A percentile compares a stretch with the other conserved stretches of the same genome.
Conservation (phyloP, 2,888 invertebrate genomes). For the Penaeus monodon region DNA sequence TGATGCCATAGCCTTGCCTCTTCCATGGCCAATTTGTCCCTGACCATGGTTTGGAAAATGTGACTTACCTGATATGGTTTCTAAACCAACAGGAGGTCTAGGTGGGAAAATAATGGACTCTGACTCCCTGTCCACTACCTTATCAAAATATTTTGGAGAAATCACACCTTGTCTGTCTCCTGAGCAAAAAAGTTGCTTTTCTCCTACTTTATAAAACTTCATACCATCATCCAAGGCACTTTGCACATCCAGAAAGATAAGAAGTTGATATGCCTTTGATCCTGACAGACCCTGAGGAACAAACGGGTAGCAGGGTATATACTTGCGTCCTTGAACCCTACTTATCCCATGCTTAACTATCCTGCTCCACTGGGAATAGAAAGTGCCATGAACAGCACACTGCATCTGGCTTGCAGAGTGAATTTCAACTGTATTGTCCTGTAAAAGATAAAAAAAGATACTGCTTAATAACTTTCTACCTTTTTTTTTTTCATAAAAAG, state of each 20-base stretch:
- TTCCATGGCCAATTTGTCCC: constrained; percentile 18
- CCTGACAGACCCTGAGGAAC: constrained; percentile 29
- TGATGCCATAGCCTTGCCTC: constrained; percentile 21
- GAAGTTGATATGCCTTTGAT: constrained; percentile 42
- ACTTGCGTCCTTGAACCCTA: background rate
- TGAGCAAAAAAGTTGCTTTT: constrained; percentile 54
- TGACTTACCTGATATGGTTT: too few species aligned
- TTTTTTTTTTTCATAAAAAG: background rate
- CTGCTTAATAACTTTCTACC: too few species aligned
- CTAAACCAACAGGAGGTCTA: background rate
- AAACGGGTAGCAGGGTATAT: constrained; percentile 51
- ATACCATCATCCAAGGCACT: constrained; percentile 55
- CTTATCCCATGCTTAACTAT: constrained; percentile 45
- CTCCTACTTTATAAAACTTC: constrained; percentile 34
- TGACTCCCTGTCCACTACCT: constrained; percentile 49
- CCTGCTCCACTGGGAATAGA: constrained; percentile 40
- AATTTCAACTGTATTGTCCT: constrained; percentile 17
- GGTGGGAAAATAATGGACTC: constrained; percentile 47
- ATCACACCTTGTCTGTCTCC: constrained; percentile 52
- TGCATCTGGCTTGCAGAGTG: constrained; percentile 43
- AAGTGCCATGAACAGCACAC: constrained; percentile 50
- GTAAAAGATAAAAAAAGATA: background rate
- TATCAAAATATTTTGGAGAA: constrained; percentile 50
- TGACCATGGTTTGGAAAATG: background rate
- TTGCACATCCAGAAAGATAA: constrained; percentile 49